A percentile compares a stretch with the other conserved stretches of the same genome.
These are phyloP conservation scores for Plecturocebus donacophilus DNA, from an alignment of 2,113 vertebrate species.

Conservation along the genomic window DNA sequence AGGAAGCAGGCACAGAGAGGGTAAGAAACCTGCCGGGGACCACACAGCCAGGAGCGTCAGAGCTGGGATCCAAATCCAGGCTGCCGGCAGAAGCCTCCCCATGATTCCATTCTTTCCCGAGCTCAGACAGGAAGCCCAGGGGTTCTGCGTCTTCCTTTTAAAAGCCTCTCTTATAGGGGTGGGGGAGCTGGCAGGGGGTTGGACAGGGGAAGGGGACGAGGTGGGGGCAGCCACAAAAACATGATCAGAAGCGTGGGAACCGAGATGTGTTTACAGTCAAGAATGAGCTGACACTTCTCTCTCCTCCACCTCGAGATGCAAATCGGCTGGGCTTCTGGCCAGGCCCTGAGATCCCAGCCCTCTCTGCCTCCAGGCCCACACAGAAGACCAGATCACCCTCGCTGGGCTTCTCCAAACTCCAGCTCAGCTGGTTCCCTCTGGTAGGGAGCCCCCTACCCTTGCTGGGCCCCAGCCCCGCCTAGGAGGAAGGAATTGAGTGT, in stretches of 20 bases:
- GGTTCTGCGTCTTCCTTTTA: neutral
- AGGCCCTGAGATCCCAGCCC: slow-evolving; percentile 6
- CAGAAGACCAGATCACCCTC: neutral
- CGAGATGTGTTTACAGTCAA: neutral
- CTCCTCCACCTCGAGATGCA: slow-evolving; percentile 60
- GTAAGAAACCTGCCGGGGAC: neutral
- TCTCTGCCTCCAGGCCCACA: neutral
- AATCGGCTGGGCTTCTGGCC: slow-evolving; percentile 45
- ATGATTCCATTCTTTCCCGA: neutral
- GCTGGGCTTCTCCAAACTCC: neutral
- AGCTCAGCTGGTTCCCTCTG: neutral
- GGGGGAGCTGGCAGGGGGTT: neutral
- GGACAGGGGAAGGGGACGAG: neutral
- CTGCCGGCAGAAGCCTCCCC: neutral
- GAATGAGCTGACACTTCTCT: slow-evolving; percentile 39
- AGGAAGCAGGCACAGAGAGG: neutral
- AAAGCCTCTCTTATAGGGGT: neutral
- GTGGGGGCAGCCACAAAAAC: neutral
- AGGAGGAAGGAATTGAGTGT: neutral
- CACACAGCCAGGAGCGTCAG: neutral
- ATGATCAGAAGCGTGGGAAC: slow-evolving; percentile 63
- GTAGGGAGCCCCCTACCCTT: neutral
- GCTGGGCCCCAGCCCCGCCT: neutral
- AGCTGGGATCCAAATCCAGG: neutral
- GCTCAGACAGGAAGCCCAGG: neutral